Base-by-base conservation (phyloP, 2,113 vertebrate species). In the Tenrec ecaudatus region DNA sequence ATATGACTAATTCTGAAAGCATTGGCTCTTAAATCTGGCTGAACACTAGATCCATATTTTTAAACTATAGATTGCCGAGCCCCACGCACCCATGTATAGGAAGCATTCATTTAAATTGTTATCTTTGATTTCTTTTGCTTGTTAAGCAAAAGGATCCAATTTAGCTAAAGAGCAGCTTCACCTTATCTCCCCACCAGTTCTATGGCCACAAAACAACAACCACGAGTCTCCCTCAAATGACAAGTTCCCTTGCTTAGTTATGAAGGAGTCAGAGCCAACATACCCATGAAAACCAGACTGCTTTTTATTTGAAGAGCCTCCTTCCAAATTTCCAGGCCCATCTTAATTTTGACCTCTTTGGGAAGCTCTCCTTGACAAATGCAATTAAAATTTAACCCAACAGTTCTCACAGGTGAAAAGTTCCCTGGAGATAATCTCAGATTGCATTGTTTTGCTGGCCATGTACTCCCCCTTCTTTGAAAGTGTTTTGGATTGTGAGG, bases 1-100 rank as follows among this genome's bases (percentile, higher is more conserved):
- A 95, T 87, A 75, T 64, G 82, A 89, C 85, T 95, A 93, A 93
- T 80, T 92, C 62, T 73, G 43, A 78, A 78, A 78, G 43, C 82
- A 78, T 27, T 38, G 33, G 71, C 77, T 88, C 71, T 90, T 69
- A 80, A 88, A 94, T 66, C 81, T 91, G 69, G 71, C 84, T 89
- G 60, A 89, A 91, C 1, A 62, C 23, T 19, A 92, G 71, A 89
- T 75, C 78, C 77, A 29, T 80, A 80, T 57, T 69, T 89, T 93
- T 60, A 40, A 94, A 87, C 68, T 93, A 62, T 36, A 38, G 33
- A 78, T 73, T 81, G 77, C 82, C 62, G 38, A 88, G 76, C n/a
- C 36, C 43, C 25, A 80, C 60, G 71, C 25, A 85, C n/a, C 82
- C 60, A 33, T 85, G 31, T 78, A 81, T 89, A 68, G 47, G 53